These are phyloP conservation scores for Podilymbus podiceps DNA, from an alignment of 2,113 vertebrate species.

Conservation along the genomic window DNA sequence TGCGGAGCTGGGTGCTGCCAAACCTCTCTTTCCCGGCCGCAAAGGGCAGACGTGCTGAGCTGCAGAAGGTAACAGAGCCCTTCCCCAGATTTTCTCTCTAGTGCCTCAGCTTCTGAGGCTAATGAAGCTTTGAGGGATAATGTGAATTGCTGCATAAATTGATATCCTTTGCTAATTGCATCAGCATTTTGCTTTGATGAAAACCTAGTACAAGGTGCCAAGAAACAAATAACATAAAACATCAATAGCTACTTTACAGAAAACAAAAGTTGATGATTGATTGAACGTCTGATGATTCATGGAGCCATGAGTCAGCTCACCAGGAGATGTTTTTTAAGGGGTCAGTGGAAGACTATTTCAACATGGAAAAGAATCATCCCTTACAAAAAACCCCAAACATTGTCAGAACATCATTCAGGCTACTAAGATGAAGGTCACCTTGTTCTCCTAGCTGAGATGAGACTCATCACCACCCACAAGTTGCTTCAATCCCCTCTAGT, in stretches of 20 bases:
- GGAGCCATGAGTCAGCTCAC: background rate
- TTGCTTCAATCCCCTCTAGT: background rate
- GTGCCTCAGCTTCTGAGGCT: constrained; percentile 36
- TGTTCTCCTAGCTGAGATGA: background rate
- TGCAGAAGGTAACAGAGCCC: background rate
- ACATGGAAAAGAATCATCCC: background rate
- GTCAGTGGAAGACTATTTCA: background rate
- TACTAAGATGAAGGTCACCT: constrained; percentile 12
- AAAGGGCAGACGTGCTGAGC: constrained; percentile 32
- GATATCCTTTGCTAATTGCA: constrained; percentile 65
- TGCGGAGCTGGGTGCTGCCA: background rate
- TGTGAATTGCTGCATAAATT: constrained; percentile 49
- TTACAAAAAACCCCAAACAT: background rate
- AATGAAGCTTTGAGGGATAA: constrained; percentile 60
- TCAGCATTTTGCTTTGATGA: constrained; percentile 52
- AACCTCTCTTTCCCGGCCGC: rapidly evolving
- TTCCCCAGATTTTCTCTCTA: background rate
- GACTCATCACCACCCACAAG: background rate
- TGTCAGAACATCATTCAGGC: background rate
- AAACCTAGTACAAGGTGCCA: constrained; percentile 9
- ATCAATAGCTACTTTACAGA: constrained; percentile 5
- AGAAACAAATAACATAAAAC: constrained; percentile 19
- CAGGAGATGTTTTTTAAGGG: background rate
- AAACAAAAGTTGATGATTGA: background rate
- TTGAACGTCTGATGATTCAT: background rate